These are phyloP conservation scores for Bufotes viridis DNA, from an alignment of 2,797 vertebrate species.

Conservation along the genomic window DNA sequence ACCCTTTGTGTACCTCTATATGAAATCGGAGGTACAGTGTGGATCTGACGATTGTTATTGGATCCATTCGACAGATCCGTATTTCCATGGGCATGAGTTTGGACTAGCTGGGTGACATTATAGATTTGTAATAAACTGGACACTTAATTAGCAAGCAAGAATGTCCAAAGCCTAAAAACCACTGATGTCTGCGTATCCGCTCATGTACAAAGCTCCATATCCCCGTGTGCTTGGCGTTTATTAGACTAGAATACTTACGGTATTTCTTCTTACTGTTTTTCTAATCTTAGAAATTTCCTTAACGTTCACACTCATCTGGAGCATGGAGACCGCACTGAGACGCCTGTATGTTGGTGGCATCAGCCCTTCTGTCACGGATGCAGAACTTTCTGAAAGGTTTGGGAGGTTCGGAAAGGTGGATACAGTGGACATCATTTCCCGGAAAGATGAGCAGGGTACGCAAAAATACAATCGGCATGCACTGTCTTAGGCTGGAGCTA, in stretches of 20 bases:
- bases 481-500: neutral
- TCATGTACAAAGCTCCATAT: no score
- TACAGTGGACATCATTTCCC: slow-evolving; percentile 87
- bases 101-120: no score
- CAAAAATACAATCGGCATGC: neutral
- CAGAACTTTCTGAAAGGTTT: slow-evolving; percentile 88
- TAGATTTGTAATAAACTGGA: no score
- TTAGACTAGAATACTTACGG: neutral
- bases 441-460: slow-evolving; percentile 86
- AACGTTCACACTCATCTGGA: neutral
- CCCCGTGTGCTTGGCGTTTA: no score
- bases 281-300: neutral
- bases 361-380: slow-evolving; percentile 79
- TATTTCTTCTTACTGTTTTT: neutral
- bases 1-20: no score
- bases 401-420: slow-evolving; percentile 87
- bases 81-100: no score
- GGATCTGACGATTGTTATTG: no score
- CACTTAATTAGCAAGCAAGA: no score
- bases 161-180: no score
- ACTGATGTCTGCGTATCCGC: no score
- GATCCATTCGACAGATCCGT: no score
- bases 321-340: slow-evolving; percentile 66
- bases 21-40: no score
- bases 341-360: slow-evolving; percentile 91